A percentile compares a stretch with the other conserved stretches of the same genome.
Conservation (phyloP, 2,888 invertebrate species). For the Orchestes rusci region DNA sequence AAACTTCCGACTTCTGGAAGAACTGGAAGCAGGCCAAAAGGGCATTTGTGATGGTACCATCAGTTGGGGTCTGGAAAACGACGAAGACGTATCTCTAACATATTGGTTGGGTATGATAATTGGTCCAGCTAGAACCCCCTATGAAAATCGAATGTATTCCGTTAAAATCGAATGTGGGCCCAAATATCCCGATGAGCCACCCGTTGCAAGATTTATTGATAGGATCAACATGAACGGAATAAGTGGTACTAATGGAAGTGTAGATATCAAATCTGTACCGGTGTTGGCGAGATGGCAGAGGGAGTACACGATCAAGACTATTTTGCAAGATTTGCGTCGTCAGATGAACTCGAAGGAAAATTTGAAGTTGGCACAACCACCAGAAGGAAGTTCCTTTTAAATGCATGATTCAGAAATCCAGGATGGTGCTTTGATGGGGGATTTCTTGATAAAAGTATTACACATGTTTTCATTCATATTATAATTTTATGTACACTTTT, state of each 20-base stretch:
- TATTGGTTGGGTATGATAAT: slow-evolving; percentile 99
- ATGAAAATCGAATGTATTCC: slow-evolving; percentile 98
- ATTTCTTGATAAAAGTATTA: too few relatives aligned
- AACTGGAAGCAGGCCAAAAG: slow-evolving; percentile 98
- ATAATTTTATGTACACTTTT: too few relatives aligned
- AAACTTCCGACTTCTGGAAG: slow-evolving; percentile 97
- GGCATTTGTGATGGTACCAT: slow-evolving; percentile 98
- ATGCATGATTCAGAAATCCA: too few relatives aligned
- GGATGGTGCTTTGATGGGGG: too few relatives aligned
- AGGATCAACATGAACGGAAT: slow-evolving; percentile 99
- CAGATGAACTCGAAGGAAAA: slow-evolving; percentile 99
- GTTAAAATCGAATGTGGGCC: slow-evolving; percentile 95
- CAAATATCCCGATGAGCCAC: slow-evolving; percentile 95
- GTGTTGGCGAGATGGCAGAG: slow-evolving; percentile 92
- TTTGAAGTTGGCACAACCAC: slow-evolving; percentile 95
- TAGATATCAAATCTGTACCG: slow-evolving; percentile 77
- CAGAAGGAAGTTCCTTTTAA: slow-evolving; percentile 96
- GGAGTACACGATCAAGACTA: slow-evolving; percentile 93
- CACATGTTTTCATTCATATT: too few relatives aligned
- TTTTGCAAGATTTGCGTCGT: slow-evolving; percentile 89
- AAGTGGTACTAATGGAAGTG: slow-evolving; percentile 90
- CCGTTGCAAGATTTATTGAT: slow-evolving; percentile 91
- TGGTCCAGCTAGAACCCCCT: slow-evolving; percentile 97
- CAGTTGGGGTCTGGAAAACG: slow-evolving; percentile 98
- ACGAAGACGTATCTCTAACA: slow-evolving; percentile 97